phyloP scores from a whole-genome alignment of 2,113 vertebrate genomes.

The Spheniscus mendiculus region DNA sequence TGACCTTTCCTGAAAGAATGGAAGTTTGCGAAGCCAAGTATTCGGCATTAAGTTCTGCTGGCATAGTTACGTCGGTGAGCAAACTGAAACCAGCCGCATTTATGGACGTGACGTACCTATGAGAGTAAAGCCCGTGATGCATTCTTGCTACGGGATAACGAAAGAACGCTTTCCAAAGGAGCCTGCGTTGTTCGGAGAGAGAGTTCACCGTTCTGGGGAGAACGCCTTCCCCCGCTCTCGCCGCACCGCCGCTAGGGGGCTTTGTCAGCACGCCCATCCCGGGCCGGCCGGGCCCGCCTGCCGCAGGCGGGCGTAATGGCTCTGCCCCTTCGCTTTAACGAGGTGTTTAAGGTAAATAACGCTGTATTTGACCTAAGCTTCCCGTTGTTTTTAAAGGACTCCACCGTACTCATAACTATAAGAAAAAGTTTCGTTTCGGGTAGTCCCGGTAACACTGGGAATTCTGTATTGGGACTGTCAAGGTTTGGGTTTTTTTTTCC shows the following conservation, averaged over 20 bases:
- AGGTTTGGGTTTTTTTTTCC: too few species aligned
- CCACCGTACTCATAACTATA: fast-evolving
- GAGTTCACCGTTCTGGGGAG: too few species aligned
- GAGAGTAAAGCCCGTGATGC: not conserved
- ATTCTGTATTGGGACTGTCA: not conserved
- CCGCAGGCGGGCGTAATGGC: too few species aligned
- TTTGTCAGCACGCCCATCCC: too few species aligned
- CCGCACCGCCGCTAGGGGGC: too few species aligned
- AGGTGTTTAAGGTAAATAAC: too few species aligned
- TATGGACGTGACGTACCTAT: fast-evolving
- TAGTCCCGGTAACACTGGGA: fast-evolving
- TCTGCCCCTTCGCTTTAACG: too few species aligned
- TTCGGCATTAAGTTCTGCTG: fast-evolving
- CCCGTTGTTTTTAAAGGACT: too few species aligned
- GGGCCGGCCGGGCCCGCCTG: too few species aligned
- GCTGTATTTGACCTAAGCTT: fast-evolving
- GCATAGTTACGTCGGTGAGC: not conserved
- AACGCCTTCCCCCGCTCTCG: too few species aligned
- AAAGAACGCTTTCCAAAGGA: not conserved
- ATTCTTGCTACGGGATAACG: not conserved
- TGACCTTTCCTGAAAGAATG: not conserved
- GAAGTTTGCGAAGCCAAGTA: fast-evolving
- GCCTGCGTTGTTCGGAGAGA: too few species aligned
- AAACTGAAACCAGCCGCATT: fast-evolving
- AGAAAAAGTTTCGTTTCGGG: not conserved